Evolutionary conservation across 2,888 invertebrate species (phyloP).

Genomic region (Lasioglossum figueresi): DNA sequence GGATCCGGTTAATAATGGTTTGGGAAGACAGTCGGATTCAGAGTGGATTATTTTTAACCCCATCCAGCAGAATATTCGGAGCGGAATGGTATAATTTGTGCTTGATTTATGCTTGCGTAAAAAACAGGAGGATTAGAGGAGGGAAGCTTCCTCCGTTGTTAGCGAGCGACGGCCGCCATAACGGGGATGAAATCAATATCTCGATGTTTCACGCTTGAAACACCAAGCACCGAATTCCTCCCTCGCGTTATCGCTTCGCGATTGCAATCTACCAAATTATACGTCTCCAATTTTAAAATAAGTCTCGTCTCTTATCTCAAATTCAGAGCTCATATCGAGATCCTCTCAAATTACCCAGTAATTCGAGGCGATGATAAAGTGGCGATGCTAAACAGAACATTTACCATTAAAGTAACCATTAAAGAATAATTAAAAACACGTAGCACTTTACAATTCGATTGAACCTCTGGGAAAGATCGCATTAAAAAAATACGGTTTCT

Average conservation of each 20-base stretch:
- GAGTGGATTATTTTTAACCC: not conserved
- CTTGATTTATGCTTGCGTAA: not conserved
- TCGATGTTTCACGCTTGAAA: conserved; percentile 9
- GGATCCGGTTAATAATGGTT: not conserved
- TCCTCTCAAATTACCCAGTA: not conserved
- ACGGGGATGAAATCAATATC: conserved; percentile 23
- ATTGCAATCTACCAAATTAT: not conserved
- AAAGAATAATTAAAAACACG: not conserved
- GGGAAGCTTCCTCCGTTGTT: not conserved
- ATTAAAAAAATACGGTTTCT: not conserved
- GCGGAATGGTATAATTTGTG: not conserved
- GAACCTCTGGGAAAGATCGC: not conserved
- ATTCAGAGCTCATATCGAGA: not conserved
- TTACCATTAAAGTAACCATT: too few relatives aligned
- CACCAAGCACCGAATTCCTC: not conserved
- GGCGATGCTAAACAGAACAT: not conserved
- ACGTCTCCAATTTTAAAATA: not conserved
- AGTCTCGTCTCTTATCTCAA: not conserved
- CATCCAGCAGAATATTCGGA: not conserved
- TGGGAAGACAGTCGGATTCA: not conserved
- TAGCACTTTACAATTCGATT: not conserved
- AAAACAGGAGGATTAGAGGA: not conserved
- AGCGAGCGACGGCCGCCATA: conserved; percentile 22
- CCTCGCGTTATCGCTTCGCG: not conserved
- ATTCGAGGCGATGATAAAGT: not conserved